These are phyloP conservation scores for Micromesistius poutassou DNA, from an alignment of 2,797 vertebrate species.

Conservation along the genomic window DNA sequence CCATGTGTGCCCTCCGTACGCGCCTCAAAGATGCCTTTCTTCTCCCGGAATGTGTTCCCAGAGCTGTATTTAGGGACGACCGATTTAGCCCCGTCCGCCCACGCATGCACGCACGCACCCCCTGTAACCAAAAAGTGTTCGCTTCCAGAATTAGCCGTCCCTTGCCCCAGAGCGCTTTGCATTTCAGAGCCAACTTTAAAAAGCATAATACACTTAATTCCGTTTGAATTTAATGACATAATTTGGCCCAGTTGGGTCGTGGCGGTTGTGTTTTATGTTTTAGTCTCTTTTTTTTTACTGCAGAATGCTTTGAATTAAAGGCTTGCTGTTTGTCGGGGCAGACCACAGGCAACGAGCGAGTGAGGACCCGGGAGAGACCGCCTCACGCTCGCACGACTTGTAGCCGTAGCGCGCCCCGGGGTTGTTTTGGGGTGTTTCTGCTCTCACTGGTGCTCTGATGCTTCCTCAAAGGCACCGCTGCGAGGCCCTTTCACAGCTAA, in stretches of 20 bases:
- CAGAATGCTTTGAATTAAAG: constrained; percentile 58
- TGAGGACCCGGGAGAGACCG: background rate
- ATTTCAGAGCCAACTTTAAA: constrained; percentile 63
- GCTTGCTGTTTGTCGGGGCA: constrained; percentile 48
- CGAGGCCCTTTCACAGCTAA: constrained; percentile 67
- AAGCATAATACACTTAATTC: constrained; percentile 69
- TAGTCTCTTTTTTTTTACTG: constrained; percentile 51
- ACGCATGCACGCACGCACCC: background rate
- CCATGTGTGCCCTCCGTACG: constrained; percentile 55
- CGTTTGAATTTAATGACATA: constrained; percentile 70
- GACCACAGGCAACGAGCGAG: constrained; percentile 58
- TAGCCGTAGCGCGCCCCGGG: constrained; percentile 13
- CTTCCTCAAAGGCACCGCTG: constrained; percentile 66
- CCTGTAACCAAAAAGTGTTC: constrained; percentile 49
- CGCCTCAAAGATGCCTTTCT: constrained; percentile 62
- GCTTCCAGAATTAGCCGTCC: constrained; percentile 71
- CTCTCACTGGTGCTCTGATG: constrained; percentile 58
- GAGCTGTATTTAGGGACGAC: constrained; percentile 62
- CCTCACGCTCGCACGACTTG: constrained; percentile 22
- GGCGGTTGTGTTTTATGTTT: background rate
- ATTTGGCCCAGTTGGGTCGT: constrained; percentile 63
- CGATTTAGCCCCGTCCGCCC: constrained; percentile 6
- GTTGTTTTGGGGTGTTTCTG: background rate
- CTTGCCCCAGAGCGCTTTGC: constrained; percentile 54
- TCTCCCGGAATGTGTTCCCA: constrained; percentile 57